Percentiles rank a stretch among this genome's conserved stretches.
Evolutionary conservation across 2,113 vertebrate genomes (phyloP).

Genomic region (Lasiurus cinereus): DNA sequence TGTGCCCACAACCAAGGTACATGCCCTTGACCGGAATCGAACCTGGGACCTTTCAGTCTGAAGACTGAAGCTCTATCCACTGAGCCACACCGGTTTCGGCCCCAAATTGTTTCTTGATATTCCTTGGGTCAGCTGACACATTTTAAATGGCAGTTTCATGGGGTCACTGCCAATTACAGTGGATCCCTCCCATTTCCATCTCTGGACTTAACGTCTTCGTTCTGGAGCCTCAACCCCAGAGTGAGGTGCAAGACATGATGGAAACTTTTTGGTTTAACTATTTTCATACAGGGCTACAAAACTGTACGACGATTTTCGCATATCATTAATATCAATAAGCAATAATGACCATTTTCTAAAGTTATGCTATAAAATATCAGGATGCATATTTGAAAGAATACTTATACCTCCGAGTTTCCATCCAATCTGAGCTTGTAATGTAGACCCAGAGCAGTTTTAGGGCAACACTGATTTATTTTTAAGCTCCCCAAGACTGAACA

Average conservation of each 20-base stretch:
- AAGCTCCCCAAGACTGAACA: background rate
- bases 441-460: background rate
- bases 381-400: background rate
- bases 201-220: background rate
- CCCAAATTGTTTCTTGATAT: background rate
- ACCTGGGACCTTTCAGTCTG: no score
- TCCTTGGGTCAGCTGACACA: background rate
- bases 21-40: no score
- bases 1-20: no score
- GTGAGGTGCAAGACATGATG: background rate
- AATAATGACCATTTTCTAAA: background rate
- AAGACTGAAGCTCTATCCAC: no score
- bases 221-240: background rate
- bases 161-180: background rate
- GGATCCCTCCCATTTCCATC: background rate
- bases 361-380: background rate
- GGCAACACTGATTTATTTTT: background rate
- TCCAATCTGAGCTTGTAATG: background rate
- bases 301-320: background rate
- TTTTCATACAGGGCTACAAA: background rate
- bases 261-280: background rate
- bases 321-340: background rate
- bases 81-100: no score
- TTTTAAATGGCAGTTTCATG: background rate
- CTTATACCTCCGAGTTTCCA: background rate